A percentile compares a stretch with the other conserved stretches of the same genome.
Conservation (phyloP, 2,113 vertebrate species). For the Bettongia penicillata region DNA sequence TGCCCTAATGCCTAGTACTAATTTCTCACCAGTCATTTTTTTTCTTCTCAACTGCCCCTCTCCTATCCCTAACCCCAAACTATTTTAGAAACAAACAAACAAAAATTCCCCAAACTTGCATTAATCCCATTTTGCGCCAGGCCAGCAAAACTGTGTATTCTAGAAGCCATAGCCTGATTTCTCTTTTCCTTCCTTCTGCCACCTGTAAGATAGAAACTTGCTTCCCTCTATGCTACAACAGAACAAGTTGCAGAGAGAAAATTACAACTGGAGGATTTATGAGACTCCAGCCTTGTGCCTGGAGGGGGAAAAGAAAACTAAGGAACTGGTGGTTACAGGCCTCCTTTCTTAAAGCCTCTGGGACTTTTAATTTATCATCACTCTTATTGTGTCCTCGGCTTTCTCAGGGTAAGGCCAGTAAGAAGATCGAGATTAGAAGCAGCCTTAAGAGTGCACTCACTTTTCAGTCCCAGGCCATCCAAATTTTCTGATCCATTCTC, state of each 20-base stretch:
- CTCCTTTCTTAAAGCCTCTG: not conserved
- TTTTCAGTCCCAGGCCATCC: not conserved
- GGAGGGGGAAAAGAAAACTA: conserved; percentile 32
- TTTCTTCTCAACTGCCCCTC: not conserved
- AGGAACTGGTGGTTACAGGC: conserved; percentile 25
- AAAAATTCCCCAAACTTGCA: not conserved
- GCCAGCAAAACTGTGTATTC: conserved; percentile 40
- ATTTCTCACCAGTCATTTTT: conserved; percentile 12
- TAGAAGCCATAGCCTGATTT: conserved; percentile 30
- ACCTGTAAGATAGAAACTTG: conserved; percentile 29
- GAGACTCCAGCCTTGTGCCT: conserved; percentile 33
- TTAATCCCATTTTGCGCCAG: conserved; percentile 54
- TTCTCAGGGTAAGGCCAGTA: not conserved
- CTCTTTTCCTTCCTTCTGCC: conserved; percentile 45
- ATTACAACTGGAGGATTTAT: conserved; percentile 34
- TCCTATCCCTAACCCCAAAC: not conserved
- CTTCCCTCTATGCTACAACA: conserved; percentile 18
- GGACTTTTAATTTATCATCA: not conserved
- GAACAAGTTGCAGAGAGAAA: conserved; percentile 39
- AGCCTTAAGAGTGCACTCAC: not conserved
- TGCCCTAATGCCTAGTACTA: not conserved
- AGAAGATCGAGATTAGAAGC: not conserved
- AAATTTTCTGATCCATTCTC: conserved; percentile 2
- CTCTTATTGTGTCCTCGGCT: not conserved
- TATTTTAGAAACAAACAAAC: not conserved